Conservation (phyloP, 2,797 vertebrate species). For the Calcarius lapponicus region DNA sequence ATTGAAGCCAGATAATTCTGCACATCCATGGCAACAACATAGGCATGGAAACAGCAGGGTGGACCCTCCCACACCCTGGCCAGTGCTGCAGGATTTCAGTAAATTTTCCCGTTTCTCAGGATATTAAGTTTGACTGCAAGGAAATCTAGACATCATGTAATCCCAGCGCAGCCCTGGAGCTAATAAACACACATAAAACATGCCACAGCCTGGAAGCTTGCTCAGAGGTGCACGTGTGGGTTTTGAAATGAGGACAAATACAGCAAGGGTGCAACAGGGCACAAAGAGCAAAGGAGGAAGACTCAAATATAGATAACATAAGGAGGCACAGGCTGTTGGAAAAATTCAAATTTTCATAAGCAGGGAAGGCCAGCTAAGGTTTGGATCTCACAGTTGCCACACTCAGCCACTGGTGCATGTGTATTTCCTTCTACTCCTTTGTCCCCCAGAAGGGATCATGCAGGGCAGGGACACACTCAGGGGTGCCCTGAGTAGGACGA, state of each 20-base stretch:
- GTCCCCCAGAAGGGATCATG: rapidly evolving
- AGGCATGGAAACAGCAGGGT: background rate
- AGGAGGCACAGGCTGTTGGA: background rate
- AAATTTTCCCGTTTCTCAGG: slow-evolving; percentile 67
- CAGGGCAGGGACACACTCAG: rapidly evolving
- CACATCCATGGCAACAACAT: background rate
- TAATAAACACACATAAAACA: slow-evolving; percentile 65
- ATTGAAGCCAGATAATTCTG: background rate
- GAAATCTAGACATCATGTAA: slow-evolving; percentile 74
- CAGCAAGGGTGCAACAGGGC: rapidly evolving
- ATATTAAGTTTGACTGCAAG: slow-evolving; percentile 71
- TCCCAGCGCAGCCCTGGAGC: slow-evolving; percentile 46
- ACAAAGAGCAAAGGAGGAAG: background rate
- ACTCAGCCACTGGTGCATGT: background rate
- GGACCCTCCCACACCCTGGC: background rate
- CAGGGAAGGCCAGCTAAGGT: background rate
- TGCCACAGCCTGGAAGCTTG: slow-evolving; percentile 18
- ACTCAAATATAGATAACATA: background rate
- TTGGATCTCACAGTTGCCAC: background rate
- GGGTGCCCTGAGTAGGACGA: background rate
- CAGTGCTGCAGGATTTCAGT: slow-evolving; percentile 33
- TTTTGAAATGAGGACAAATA: background rate
- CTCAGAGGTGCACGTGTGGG: background rate
- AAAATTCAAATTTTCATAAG: background rate
- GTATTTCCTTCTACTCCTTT: background rate